These are phyloP conservation scores for Noctua janthe DNA, from an alignment of 2,888 invertebrate species.

Conservation along the genomic window DNA sequence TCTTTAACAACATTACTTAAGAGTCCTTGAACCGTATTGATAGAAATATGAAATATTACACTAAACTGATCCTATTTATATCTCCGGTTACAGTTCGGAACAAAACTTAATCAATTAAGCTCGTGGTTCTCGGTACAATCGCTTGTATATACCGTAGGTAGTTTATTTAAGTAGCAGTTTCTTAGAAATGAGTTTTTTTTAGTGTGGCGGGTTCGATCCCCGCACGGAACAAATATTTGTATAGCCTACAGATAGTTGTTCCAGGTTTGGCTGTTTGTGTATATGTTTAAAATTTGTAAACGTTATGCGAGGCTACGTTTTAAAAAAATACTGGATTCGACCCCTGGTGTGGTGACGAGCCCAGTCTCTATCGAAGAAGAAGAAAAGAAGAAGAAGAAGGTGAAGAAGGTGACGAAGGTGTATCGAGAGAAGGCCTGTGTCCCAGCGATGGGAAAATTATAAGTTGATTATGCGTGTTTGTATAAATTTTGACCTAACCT, in stretches of 20 bases:
- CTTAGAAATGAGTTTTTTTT: not conserved
- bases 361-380: too few relatives aligned
- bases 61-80: constrained; percentile 13
- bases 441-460: not conserved
- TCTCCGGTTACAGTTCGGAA: not conserved
- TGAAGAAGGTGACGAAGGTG: too few relatives aligned
- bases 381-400: too few relatives aligned
- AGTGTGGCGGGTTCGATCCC: too few relatives aligned
- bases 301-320: too few relatives aligned
- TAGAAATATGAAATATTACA: constrained; percentile 17
- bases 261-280: too few relatives aligned
- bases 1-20: not conserved
- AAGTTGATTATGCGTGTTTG: not conserved
- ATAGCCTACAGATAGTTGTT: too few relatives aligned
- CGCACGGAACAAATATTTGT: too few relatives aligned
- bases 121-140: not conserved
- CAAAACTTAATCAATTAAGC: constrained; percentile 27
- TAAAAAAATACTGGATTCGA: not conserved
- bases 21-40: constrained; percentile 16
- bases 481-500: not conserved
- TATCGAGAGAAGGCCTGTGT: not conserved
- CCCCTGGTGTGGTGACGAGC: not conserved
- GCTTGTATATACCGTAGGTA: not conserved
- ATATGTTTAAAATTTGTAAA: too few relatives aligned
- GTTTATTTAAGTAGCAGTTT: not conserved